Evolutionary conservation across 2,888 invertebrate genomes (phyloP).

Genomic region (Noctuana brunneofusca): DNA sequence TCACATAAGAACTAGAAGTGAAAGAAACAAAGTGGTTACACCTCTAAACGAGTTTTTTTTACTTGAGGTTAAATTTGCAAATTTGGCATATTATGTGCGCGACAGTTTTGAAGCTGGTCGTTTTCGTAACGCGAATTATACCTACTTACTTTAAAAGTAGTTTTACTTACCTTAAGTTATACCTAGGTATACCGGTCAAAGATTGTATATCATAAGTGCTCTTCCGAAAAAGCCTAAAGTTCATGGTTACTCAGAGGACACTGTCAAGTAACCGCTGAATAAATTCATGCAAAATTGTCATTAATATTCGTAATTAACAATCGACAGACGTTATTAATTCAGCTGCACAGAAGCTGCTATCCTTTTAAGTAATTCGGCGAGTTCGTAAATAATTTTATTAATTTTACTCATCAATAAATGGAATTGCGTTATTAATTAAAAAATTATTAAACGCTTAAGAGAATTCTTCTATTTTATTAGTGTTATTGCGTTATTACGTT

Average conservation of each 20-base stretch:
- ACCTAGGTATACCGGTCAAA: not conserved
- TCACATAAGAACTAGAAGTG: no score
- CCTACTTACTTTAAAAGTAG: no score
- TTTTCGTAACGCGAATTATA: no score
- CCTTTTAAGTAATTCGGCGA: conserved; percentile 24
- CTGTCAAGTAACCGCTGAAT: conserved; percentile 9
- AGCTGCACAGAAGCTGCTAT: conserved; percentile 24
- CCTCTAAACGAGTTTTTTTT: no score
- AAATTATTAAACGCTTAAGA: conserved; percentile 4
- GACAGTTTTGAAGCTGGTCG: no score
- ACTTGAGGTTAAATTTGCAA: no score
- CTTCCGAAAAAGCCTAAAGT: conserved; percentile 27
- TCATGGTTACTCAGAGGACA: conserved; percentile 26
- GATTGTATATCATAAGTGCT: not conserved
- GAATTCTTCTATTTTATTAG: no score
- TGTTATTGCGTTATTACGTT: no score
- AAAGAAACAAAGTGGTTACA: no score
- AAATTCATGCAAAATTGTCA: conserved; percentile 27
- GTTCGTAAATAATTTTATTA: conserved; percentile 32
- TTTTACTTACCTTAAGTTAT: not conserved
- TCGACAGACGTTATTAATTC: conserved; percentile 24
- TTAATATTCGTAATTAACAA: conserved; percentile 32
- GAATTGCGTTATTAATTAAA: conserved; percentile 15
- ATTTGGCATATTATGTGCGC: no score
- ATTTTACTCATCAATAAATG: conserved; percentile 18